Percentiles rank a stretch among this genome's conserved stretches.
phyloP scores from a whole-genome alignment of 2,113 vertebrate species.

The Neolamprologus devosi region DNA sequence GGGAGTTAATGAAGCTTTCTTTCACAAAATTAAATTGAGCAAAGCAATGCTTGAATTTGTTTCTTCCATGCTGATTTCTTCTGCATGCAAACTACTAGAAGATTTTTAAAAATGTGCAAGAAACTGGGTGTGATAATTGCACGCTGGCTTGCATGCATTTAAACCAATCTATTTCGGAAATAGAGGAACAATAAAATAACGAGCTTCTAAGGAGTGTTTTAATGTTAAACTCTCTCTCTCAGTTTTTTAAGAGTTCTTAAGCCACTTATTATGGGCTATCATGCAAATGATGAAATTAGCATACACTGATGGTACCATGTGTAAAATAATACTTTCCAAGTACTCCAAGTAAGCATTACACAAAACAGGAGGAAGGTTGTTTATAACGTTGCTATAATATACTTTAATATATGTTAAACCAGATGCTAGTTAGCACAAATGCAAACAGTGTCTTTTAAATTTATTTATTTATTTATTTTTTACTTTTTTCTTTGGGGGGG shows the following conservation, averaged over 20 bases:
- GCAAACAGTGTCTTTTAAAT: neutral
- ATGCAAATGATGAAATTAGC: neutral
- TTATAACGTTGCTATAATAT: neutral
- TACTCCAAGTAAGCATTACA: neutral
- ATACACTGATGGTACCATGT: neutral
- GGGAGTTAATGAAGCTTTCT: conserved; percentile 15
- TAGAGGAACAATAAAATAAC: neutral
- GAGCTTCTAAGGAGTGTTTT: neutral
- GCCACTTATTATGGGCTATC: neutral
- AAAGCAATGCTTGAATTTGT: neutral
- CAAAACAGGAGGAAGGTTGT: neutral
- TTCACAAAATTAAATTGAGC: neutral
- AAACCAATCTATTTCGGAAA: neutral
- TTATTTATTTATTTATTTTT: too few species aligned
- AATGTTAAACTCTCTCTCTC: neutral
- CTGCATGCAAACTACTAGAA: neutral
- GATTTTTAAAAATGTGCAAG: neutral
- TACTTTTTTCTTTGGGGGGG: accelerated
- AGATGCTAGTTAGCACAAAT: neutral
- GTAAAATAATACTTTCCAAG: neutral
- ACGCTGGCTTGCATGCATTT: neutral
- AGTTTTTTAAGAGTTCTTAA: neutral
- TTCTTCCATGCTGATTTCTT: neutral
- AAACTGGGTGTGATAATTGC: neutral
- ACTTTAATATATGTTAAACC: neutral